A percentile compares a stretch with the other conserved stretches of the same genome.
These are phyloP conservation scores for Malthinus flaveolus DNA, from an alignment of 2,888 invertebrate genomes.

Conservation along the genomic window DNA sequence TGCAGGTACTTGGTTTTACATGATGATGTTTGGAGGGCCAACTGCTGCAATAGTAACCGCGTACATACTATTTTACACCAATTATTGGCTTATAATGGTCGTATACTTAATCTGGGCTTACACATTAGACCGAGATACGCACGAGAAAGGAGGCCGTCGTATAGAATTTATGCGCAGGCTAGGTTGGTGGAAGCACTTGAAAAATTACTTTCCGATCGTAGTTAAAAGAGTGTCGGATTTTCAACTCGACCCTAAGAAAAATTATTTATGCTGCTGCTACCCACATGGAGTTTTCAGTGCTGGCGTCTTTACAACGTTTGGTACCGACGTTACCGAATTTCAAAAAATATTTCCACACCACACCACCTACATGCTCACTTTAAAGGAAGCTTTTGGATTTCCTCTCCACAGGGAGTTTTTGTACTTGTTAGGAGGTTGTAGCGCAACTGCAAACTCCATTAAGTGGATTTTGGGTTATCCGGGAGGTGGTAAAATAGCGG, in stretches of 20 bases:
- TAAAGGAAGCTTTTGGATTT: conserved; percentile 69
- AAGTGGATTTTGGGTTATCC: conserved; percentile 61
- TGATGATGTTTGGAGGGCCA: conserved; percentile 65
- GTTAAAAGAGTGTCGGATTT: conserved; percentile 85
- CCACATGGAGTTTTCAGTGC: conserved; percentile 86
- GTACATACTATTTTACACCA: conserved; percentile 54
- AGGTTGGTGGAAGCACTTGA: conserved; percentile 72
- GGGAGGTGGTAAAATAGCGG: conserved; percentile 64
- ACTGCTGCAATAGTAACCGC: conserved; percentile 56
- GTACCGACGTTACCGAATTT: conserved; percentile 64
- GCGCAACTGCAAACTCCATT: conserved; percentile 70
- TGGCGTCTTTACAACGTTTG: conserved; percentile 80
- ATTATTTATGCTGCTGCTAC: conserved; percentile 86
- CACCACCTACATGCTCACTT: conserved; percentile 56
- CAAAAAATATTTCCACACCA: conserved; percentile 58
- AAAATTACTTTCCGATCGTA: conserved; percentile 83
- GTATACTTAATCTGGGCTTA: conserved; percentile 68
- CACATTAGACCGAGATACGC: conserved; percentile 60
- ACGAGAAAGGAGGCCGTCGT: conserved; percentile 60
- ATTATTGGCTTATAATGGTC: conserved; percentile 59
- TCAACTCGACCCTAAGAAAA: conserved; percentile 76
- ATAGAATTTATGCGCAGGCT: conserved; percentile 60
- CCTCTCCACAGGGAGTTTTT: conserved; percentile 74
- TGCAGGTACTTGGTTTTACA: conserved; percentile 71
- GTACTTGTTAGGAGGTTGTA: conserved; percentile 58